phyloP scores from a whole-genome alignment of 2,888 invertebrate species.

The Invenusta paracnida region DNA sequence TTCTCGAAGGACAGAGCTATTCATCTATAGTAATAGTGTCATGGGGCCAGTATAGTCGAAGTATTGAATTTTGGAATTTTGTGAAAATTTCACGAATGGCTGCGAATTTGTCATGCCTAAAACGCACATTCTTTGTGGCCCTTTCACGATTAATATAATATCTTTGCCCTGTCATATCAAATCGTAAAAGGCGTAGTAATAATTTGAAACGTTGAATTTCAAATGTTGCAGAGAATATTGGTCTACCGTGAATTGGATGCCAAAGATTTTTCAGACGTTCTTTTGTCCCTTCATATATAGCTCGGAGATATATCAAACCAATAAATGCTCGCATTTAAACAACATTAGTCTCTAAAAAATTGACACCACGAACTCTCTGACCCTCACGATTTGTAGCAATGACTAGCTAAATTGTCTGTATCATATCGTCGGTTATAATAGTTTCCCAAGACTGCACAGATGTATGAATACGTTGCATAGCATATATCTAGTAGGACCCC shows the following conservation, averaged over 20 bases:
- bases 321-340: conserved; percentile 29
- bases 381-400: conserved; percentile 27
- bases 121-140: conserved; percentile 24
- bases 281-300: conserved; percentile 28
- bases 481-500: conserved; percentile 33
- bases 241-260: conserved; percentile 22
- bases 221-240: conserved; percentile 30
- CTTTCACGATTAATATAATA: too few relatives aligned
- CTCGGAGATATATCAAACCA: conserved; percentile 28
- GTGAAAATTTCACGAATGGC: conserved; percentile 26
- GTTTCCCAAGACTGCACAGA: conserved; percentile 16
- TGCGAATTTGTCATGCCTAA: conserved; percentile 20
- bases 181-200: conserved; percentile 31
- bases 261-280: conserved; percentile 11
- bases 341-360: conserved; percentile 10
- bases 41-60: conserved; percentile 31
- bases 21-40: conserved; percentile 26
- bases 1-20: conserved; percentile 31
- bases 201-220: conserved; percentile 33
- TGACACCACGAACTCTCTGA: not conserved
- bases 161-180: too few relatives aligned
- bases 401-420: not conserved
- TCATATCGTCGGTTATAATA: not conserved
- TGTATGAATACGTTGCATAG: not conserved
- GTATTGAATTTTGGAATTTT: conserved; percentile 4